Percentiles rank a stretch among this genome's conserved stretches.
Conservation (phyloP, 1,140 invertebrate species). For the Cryptotermes secundus region DNA sequence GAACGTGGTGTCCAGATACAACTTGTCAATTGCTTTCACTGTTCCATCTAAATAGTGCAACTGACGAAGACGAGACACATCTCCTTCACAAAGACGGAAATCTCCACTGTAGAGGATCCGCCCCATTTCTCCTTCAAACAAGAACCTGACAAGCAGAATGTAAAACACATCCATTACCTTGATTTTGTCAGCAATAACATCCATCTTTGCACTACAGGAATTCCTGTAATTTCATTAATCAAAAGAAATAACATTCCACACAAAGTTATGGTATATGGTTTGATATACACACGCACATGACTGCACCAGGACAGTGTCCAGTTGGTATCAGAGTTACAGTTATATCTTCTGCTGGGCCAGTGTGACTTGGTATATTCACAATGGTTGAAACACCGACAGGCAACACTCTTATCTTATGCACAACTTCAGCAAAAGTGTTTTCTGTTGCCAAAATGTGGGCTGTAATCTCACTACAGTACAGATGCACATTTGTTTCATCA, state of each 20-base stretch:
- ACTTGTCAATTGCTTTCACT: slow-evolving; percentile 21
- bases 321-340: slow-evolving; percentile 31
- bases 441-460: slow-evolving; percentile 23
- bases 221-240: too few relatives aligned
- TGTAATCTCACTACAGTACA: slow-evolving; percentile 33
- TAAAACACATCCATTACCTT: not conserved
- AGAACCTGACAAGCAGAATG: slow-evolving; percentile 29
- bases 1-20: slow-evolving; percentile 31
- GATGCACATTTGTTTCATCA: not conserved
- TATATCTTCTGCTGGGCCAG: slow-evolving; percentile 19
- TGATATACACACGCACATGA: slow-evolving; percentile 21
- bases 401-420: not conserved
- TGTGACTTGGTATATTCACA: not conserved
- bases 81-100: slow-evolving; percentile 33
- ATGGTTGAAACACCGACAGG: not conserved
- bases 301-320: slow-evolving; percentile 35
- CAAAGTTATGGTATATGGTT: not conserved
- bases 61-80: slow-evolving; percentile 18
- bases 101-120: slow-evolving; percentile 35
- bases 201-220: too few relatives aligned
- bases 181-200: too few relatives aligned
- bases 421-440: slow-evolving; percentile 20
- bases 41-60: slow-evolving; percentile 22
- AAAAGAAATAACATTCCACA: not conserved
- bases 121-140: slow-evolving; percentile 32